Evolutionary conservation across 2,888 invertebrate species (phyloP).

Genomic region (Leucophenga montana): DNA sequence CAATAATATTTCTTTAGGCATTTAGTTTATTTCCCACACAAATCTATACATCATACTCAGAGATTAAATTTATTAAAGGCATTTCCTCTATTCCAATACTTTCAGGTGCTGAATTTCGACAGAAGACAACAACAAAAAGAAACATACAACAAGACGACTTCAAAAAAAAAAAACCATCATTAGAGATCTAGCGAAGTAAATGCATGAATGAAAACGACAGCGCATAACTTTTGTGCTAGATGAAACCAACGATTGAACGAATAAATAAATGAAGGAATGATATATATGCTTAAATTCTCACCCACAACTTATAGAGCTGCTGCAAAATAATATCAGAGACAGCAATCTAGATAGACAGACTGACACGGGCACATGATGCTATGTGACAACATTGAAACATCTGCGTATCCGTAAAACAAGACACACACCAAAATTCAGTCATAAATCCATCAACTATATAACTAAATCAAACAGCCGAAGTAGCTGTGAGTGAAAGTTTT

Average conservation of each 20-base stretch:
- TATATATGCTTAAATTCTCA: conserved; percentile 7
- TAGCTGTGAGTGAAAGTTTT: not conserved
- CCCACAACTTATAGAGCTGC: not conserved
- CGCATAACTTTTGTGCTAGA: not conserved
- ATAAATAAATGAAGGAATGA: conserved; percentile 35
- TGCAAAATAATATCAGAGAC: not conserved
- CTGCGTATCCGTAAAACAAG: not conserved
- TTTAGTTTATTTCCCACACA: conserved; percentile 7
- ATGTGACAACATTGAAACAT: not conserved
- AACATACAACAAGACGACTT: too few species aligned
- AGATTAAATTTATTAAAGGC: conserved; percentile 10
- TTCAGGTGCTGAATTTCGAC: conserved; percentile 21
- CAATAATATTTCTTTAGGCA: not conserved
- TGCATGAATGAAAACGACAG: not conserved
- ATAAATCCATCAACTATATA: conserved; percentile 60
- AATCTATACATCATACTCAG: not conserved
- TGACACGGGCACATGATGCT: too few species aligned
- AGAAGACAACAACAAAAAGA: not conserved
- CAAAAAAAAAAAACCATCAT: not conserved
- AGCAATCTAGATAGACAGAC: too few species aligned
- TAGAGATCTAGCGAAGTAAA: not conserved
- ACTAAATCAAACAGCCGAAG: conserved; percentile 51
- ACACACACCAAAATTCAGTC: conserved; percentile 52
- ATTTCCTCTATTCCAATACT: not conserved
- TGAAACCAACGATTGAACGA: conserved; percentile 14